Evolutionary conservation across 2,888 invertebrate genomes (phyloP).

Genomic region (Euspilapteryx auroguttella): DNA sequence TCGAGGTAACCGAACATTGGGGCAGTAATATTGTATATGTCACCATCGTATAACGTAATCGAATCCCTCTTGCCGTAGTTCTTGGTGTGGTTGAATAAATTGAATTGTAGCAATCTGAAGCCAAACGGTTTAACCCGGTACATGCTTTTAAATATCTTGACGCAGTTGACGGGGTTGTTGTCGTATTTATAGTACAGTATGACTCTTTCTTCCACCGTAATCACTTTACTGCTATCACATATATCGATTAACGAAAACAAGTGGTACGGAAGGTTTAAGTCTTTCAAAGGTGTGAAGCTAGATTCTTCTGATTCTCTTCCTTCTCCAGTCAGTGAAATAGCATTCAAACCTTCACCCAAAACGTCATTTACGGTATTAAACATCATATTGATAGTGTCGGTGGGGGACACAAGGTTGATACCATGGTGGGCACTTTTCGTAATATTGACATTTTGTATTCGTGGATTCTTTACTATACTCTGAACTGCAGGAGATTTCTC

Average conservation of each 20-base stretch:
- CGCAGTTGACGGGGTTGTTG: constrained; percentile 93
- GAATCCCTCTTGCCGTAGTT: constrained; percentile 82
- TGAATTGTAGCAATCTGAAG: constrained; percentile 86
- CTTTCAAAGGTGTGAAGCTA: constrained; percentile 83
- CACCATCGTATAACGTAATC: constrained; percentile 88
- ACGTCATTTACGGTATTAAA: constrained; percentile 77
- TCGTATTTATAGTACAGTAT: constrained; percentile 96
- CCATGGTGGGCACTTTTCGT: constrained; percentile 87
- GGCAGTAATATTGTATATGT: constrained; percentile 84
- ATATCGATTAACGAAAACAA: constrained; percentile 94
- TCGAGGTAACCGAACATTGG: constrained; percentile 72
- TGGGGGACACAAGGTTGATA: constrained; percentile 87
- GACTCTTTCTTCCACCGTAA: constrained; percentile 86
- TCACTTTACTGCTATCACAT: constrained; percentile 92
- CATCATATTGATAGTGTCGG: constrained; percentile 76
- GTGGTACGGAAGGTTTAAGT: constrained; percentile 84
- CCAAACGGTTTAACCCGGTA: constrained; percentile 87
- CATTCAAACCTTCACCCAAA: constrained; percentile 87
- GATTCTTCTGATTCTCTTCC: constrained; percentile 85
- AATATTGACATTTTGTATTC: constrained; percentile 79
- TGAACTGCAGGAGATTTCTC: constrained; percentile 93
- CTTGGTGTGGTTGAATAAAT: constrained; percentile 85
- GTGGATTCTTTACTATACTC: constrained; percentile 84
- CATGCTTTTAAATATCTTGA: constrained; percentile 91
- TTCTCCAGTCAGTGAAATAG: constrained; percentile 91